Conservation (phyloP, 2,113 vertebrate genomes). For the Poeciliopsis retropinna region DNA sequence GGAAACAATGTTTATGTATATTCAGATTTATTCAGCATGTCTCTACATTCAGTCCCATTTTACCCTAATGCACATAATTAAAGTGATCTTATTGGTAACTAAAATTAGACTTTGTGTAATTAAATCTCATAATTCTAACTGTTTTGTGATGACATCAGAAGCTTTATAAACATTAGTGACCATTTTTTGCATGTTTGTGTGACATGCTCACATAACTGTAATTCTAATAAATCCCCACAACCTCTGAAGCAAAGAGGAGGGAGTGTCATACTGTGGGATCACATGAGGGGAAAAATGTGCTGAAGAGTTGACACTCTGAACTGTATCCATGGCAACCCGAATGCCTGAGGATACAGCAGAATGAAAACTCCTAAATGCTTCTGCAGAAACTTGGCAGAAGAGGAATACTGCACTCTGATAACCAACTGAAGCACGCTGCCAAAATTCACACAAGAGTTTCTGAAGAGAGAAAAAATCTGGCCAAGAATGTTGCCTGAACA, state of each 20-base stretch:
- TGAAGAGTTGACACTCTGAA: too few relatives aligned
- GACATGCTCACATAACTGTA: neutral
- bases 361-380: neutral
- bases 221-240: neutral
- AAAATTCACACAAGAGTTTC: constrained; percentile 1
- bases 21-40: too few relatives aligned
- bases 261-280: neutral
- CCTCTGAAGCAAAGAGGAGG: neutral
- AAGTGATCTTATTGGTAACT: too few relatives aligned
- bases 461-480: neutral
- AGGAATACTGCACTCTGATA: neutral
- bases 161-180: neutral
- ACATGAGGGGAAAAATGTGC: neutral
- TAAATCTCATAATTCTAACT: too few relatives aligned
- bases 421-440: neutral
- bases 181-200: neutral
- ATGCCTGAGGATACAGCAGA: neutral
- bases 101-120: too few relatives aligned
- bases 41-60: too few relatives aligned
- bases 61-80: too few relatives aligned
- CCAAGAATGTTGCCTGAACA: neutral
- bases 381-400: neutral
- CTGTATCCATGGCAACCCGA: neutral
- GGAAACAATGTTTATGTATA: too few relatives aligned
- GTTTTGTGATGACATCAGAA: too few relatives aligned